Evolutionary conservation across 2,797 vertebrate genomes (phyloP).

Genomic region (Enteromius viviparus): DNA sequence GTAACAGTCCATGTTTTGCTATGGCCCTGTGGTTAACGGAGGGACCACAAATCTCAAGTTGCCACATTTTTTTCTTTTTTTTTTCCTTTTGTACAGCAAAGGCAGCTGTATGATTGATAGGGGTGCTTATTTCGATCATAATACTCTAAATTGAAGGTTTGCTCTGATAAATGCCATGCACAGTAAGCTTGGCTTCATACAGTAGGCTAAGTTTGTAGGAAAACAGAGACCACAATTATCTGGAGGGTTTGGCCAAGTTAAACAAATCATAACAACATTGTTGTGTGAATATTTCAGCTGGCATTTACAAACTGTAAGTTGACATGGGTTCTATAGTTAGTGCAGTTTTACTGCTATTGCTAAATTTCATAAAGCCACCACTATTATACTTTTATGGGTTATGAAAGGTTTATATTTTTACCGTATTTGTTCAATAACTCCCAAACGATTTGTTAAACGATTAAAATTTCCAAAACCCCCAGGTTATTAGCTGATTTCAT

Average conservation of each 20-base stretch:
- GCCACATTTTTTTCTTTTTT: conserved; percentile 4
- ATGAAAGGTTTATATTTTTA: too few relatives aligned
- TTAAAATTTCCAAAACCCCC: too few relatives aligned
- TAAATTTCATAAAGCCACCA: not conserved
- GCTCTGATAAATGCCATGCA: conserved; percentile 4
- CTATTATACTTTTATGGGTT: not conserved
- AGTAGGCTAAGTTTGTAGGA: not conserved
- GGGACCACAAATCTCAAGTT: conserved; percentile 4
- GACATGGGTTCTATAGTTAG: not conserved
- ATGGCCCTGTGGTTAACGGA: not conserved
- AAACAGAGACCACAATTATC: conserved; percentile 16
- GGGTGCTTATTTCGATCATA: not conserved
- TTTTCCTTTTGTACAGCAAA: conserved; percentile 9
- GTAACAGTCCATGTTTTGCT: conserved; percentile 18
- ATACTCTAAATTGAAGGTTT: conserved; percentile 27
- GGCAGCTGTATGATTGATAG: not conserved
- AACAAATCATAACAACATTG: not conserved
- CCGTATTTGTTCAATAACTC: too few relatives aligned
- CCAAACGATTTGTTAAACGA: too few relatives aligned
- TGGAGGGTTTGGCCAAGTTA: not conserved
- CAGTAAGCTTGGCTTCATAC: conserved; percentile 17
- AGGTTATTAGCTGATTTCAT: too few relatives aligned
- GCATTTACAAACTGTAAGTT: not conserved
- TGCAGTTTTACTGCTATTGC: not conserved
- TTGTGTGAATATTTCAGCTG: not conserved